These are phyloP conservation scores for Corapipo altera DNA, from an alignment of 2,113 vertebrate species.

Conservation along the genomic window DNA sequence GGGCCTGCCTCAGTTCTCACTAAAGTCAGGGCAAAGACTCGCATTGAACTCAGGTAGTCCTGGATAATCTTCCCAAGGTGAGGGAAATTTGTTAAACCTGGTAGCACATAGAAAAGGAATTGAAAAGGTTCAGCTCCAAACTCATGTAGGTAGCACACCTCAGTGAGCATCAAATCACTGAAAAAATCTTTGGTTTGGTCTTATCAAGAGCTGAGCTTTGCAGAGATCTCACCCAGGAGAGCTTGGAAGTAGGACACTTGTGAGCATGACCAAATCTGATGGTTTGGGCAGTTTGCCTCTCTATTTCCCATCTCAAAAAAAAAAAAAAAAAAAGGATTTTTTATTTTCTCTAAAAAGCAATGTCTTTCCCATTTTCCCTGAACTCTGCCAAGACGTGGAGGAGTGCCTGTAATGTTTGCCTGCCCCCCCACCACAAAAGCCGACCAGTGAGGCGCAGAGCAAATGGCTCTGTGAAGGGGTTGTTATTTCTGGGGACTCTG, in stretches of 20 bases:
- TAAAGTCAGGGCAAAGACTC: not conserved
- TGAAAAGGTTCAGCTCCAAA: not conserved
- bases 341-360: not conserved
- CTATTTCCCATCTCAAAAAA: not conserved
- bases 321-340: no score
- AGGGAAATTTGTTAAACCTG: not conserved
- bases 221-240: not conserved
- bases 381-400: not conserved
- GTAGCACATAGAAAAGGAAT: not conserved
- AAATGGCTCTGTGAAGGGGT: not conserved
- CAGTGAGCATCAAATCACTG: not conserved
- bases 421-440: not conserved
- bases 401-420: not conserved
- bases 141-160: not conserved
- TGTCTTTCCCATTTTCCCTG: not conserved
- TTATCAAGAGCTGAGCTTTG: not conserved
- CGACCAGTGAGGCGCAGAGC: rapidly evolving
- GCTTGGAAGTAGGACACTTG: not conserved
- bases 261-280: not conserved
- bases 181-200: not conserved
- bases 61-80: not conserved
- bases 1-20: not conserved
- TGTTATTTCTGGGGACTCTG: not conserved
- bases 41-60: not conserved
- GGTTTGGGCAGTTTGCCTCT: not conserved